A percentile compares a stretch with the other conserved stretches of the same genome.
phyloP scores from a whole-genome alignment of 64 coral and sea anemone genomes.

The Pocillopora damicornis region DNA sequence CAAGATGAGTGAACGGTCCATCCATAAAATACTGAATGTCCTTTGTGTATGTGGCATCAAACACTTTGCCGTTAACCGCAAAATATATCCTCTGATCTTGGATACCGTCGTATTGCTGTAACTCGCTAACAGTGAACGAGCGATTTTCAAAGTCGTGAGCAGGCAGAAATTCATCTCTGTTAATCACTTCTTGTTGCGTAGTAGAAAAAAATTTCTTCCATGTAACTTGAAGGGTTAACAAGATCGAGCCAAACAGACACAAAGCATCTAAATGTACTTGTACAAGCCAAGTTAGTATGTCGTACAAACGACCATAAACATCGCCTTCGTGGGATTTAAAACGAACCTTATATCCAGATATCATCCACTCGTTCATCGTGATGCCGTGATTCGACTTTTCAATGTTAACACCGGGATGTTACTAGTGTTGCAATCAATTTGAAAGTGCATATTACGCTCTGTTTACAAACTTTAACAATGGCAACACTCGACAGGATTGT shows the following conservation, averaged over 20 bases:
- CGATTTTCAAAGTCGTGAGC: not conserved
- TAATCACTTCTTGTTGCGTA: not conserved
- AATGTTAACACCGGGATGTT: not conserved
- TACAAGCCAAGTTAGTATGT: slow-evolving; percentile 33
- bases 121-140: slow-evolving; percentile 67
- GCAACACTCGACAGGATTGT: slow-evolving; percentile 22
- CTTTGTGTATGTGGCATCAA: slow-evolving; percentile 74
- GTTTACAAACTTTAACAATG: slow-evolving; percentile 28
- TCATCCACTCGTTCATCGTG: slow-evolving; percentile 40
- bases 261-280: slow-evolving; percentile 40
- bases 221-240: slow-evolving; percentile 42
- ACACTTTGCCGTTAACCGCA: slow-evolving; percentile 88
- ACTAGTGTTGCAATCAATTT: not conserved
- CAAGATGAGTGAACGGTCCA: slow-evolving; percentile 53
- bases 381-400: not conserved
- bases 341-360: slow-evolving; percentile 14
- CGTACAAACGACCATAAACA: slow-evolving; percentile 1
- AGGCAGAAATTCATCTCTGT: not conserved
- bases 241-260: slow-evolving; percentile 32
- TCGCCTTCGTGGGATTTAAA: not conserved
- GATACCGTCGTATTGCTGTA: slow-evolving; percentile 59
- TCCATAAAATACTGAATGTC: slow-evolving; percentile 59
- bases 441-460: slow-evolving; percentile 16
- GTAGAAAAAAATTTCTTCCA: slow-evolving; percentile 38
- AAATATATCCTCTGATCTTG: slow-evolving; percentile 71